A percentile compares a stretch with the other conserved stretches of the same genome.
These are phyloP conservation scores for Seladonia tumulorum DNA, from an alignment of 2,888 invertebrate genomes.

Conservation along the genomic window DNA sequence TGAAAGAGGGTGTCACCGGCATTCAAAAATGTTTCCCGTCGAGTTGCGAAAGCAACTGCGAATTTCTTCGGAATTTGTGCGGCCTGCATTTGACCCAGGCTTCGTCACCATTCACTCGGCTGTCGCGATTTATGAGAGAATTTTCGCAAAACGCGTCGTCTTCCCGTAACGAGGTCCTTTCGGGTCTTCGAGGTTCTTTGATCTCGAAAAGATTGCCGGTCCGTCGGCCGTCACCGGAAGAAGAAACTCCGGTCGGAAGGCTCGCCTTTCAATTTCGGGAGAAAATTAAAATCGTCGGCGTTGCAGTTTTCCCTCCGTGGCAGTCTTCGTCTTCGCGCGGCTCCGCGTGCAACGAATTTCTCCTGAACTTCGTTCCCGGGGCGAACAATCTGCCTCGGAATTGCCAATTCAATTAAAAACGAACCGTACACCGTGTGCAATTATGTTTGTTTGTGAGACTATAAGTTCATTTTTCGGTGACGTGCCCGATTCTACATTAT, in stretches of 20 bases:
- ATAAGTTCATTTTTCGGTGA: no score
- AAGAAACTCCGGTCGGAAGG: not conserved
- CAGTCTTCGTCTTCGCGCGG: not conserved
- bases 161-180: constrained; percentile 49
- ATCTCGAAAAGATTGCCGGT: constrained; percentile 48
- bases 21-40: constrained; percentile 37
- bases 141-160: constrained; percentile 34
- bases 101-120: not conserved
- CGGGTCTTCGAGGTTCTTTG: constrained; percentile 48
- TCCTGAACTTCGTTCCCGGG: not conserved
- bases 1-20: not conserved
- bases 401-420: not conserved
- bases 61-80: constrained; percentile 22
- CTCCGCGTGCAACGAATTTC: not conserved
- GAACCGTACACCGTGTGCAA: not conserved
- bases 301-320: not conserved
- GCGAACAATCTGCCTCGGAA: not conserved
- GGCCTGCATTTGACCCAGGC: constrained; percentile 34
- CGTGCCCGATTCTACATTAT: not conserved
- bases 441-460: not conserved
- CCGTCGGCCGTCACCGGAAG: not conserved
- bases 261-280: constrained; percentile 30
- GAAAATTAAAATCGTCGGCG: constrained; percentile 35
- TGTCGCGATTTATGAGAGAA: constrained; percentile 46
- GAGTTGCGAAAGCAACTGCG: constrained; percentile 1